Evolutionary conservation across 2,113 vertebrate genomes (phyloP).

Genomic region (Oriolus oriolus): DNA sequence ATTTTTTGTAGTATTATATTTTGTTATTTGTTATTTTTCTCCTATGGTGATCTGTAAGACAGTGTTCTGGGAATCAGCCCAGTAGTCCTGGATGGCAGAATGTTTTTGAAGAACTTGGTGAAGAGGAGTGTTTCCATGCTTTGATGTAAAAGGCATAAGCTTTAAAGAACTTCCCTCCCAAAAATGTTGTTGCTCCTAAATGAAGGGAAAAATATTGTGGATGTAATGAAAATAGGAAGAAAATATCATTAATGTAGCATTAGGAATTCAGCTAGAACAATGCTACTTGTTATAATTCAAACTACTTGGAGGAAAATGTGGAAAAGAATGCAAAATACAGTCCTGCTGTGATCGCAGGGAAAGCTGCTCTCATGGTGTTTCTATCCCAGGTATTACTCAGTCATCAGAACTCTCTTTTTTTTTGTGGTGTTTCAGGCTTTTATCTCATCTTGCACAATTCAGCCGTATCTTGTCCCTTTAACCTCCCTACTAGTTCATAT

Average conservation of each 20-base stretch:
- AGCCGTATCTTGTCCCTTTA: constrained; percentile 22
- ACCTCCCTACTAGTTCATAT: constrained; percentile 46
- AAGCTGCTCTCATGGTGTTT: constrained; percentile 6
- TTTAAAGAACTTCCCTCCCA: constrained; percentile 38
- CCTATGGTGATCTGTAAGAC: not conserved
- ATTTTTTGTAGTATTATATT: not conserved
- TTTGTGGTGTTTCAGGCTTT: constrained; percentile 1
- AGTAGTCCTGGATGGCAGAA: not conserved
- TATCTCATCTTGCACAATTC: constrained; percentile 43
- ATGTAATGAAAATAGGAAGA: constrained; percentile 21
- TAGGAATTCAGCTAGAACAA: constrained; percentile 48
- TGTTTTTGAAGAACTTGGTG: not conserved
- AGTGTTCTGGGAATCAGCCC: not conserved
- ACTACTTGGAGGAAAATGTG: not conserved
- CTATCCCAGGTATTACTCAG: constrained; percentile 38
- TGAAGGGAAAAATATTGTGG: not conserved
- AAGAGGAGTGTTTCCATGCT: constrained; percentile 9
- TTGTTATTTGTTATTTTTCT: not conserved
- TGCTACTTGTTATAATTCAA: constrained; percentile 43
- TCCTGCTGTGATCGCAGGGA: constrained; percentile 48
- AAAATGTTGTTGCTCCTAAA: constrained; percentile 27
- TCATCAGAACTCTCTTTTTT: not conserved
- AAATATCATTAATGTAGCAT: constrained; percentile 1
- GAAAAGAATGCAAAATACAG: constrained; percentile 39
- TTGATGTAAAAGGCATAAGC: constrained; percentile 18